Evolutionary conservation across 2,888 invertebrate genomes (phyloP).

Genomic region (Embidobia sp.): DNA sequence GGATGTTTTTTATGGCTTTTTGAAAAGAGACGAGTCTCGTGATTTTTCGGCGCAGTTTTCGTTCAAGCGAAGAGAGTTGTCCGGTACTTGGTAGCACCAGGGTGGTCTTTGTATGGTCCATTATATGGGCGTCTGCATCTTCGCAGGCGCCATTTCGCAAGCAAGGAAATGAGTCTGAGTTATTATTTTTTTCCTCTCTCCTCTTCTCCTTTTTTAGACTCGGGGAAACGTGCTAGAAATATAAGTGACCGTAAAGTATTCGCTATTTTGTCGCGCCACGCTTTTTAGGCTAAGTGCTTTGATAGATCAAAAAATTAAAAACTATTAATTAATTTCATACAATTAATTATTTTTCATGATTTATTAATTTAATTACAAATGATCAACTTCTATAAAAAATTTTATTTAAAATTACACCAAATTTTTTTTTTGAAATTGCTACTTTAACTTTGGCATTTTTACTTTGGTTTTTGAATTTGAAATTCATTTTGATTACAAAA

Average conservation of each 20-base stretch:
- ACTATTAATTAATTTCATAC: too few relatives aligned
- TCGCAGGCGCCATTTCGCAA: constrained; percentile 50
- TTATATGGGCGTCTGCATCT: constrained; percentile 50
- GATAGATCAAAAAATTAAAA: too few relatives aligned
- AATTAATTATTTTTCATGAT: too few relatives aligned
- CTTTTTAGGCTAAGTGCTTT: constrained; percentile 41
- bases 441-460: too few relatives aligned
- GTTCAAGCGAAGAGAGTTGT: constrained; percentile 19
- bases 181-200: constrained; percentile 35
- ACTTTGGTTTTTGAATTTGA: too few relatives aligned
- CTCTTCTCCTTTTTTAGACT: constrained; percentile 26
- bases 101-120: constrained; percentile 43
- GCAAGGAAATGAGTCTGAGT: constrained; percentile 48
- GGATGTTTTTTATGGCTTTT: background rate
- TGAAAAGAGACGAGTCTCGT: background rate
- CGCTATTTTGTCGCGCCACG: constrained; percentile 27
- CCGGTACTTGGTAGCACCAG: constrained; percentile 25
- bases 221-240: constrained; percentile 47
- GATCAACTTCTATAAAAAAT: too few relatives aligned
- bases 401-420: too few relatives aligned
- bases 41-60: constrained; percentile 17
- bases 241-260: constrained; percentile 43
- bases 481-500: too few relatives aligned
- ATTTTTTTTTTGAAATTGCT: too few relatives aligned
- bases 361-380: too few relatives aligned